Evolutionary conservation across 2,113 vertebrate species (phyloP).

Genomic region (Pterocles burchelli): DNA sequence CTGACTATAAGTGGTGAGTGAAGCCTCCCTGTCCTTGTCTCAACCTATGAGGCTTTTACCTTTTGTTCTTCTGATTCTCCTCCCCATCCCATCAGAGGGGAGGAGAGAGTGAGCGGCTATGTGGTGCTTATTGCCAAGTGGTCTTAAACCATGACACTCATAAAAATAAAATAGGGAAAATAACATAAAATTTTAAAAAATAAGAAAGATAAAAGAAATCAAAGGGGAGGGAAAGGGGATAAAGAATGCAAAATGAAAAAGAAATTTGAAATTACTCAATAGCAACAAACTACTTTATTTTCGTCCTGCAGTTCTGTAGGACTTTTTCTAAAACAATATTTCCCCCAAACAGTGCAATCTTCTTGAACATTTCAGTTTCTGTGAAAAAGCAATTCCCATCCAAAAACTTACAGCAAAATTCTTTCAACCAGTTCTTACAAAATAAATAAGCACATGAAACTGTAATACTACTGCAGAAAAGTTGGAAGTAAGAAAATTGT

Average conservation of each 20-base stretch:
- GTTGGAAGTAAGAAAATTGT: neutral
- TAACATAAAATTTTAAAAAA: neutral
- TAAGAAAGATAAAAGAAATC: neutral
- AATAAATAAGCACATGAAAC: neutral
- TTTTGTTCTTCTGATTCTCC: no score
- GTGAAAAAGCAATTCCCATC: neutral
- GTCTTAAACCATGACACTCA: no score
- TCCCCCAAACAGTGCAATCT: neutral
- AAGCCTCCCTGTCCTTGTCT: no score
- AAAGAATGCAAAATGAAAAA: neutral
- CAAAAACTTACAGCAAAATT: neutral
- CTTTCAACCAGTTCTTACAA: neutral
- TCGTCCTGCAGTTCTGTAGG: neutral
- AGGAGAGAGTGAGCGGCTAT: no score
- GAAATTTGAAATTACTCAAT: neutral
- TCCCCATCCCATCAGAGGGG: no score
- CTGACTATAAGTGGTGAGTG: no score
- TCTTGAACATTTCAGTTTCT: neutral
- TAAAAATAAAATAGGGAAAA: neutral
- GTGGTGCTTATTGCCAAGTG: no score
- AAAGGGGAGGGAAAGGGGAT: accelerated
- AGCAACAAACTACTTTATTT: neutral
- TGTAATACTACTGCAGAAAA: neutral
- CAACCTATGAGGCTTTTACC: no score
- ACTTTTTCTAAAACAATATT: neutral